phyloP scores from a whole-genome alignment of 1,140 invertebrate species.

The Macrocentrus cingulum region DNA sequence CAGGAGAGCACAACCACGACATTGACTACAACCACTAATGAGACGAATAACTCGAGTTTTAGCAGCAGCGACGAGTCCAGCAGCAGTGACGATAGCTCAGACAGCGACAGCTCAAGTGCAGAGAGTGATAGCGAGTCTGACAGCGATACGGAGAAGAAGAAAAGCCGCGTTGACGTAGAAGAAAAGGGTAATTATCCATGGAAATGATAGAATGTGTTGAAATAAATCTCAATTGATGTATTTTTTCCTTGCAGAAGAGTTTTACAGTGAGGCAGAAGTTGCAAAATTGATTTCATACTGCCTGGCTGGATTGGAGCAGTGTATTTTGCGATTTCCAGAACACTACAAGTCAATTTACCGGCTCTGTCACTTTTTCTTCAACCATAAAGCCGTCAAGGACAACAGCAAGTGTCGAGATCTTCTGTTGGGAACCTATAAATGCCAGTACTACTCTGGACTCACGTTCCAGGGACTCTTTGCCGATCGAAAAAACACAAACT shows the following conservation, averaged over 20 bases:
- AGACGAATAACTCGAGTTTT: conserved; percentile 53
- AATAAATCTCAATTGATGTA: conserved; percentile 20
- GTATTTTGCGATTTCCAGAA: conserved; percentile 80
- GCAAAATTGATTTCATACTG: conserved; percentile 61
- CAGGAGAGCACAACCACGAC: conserved; percentile 55
- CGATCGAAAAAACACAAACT: conserved; percentile 81
- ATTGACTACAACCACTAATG: conserved; percentile 48
- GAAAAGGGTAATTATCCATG: conserved; percentile 38
- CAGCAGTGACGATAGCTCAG: conserved; percentile 52
- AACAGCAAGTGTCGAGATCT: conserved; percentile 71
- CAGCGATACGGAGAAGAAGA: conserved; percentile 50
- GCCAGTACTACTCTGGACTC: conserved; percentile 61
- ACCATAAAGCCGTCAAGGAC: conserved; percentile 70
- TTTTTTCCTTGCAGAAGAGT: conserved; percentile 44
- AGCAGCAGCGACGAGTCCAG: conserved; percentile 53
- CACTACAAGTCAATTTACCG: conserved; percentile 93
- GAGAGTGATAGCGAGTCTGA: conserved; percentile 53
- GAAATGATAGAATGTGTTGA: conserved; percentile 27
- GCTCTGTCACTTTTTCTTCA: conserved; percentile 80
- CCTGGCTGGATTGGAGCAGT: conserved; percentile 79
- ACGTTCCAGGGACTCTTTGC: conserved; percentile 79
- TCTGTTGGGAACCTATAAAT: conserved; percentile 69
- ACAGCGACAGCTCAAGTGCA: conserved; percentile 46
- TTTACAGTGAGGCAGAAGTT: conserved; percentile 48
- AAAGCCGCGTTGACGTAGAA: conserved; percentile 30